Evolutionary conservation across 2,888 invertebrate species (phyloP).

Genomic region (Catocala fraxini): DNA sequence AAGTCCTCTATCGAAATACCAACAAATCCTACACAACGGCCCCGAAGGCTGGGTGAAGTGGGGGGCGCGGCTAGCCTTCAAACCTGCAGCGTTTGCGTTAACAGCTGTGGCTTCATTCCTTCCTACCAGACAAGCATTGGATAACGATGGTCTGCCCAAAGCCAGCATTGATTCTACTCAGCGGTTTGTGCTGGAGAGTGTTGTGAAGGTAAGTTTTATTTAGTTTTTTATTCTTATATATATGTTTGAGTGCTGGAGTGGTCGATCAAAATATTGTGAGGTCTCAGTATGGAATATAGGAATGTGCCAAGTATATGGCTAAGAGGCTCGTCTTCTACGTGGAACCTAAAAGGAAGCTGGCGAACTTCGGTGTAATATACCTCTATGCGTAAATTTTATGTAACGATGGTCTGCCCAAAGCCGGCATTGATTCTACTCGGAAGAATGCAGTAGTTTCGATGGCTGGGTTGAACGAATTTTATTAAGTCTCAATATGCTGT

Average conservation of each 20-base stretch:
- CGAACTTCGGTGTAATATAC: too few species aligned
- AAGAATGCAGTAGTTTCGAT: constrained; percentile 73
- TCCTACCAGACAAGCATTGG: constrained; percentile 66
- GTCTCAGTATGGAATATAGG: background rate
- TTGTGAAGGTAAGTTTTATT: constrained; percentile 67
- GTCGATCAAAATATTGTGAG: background rate
- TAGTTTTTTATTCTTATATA: background rate
- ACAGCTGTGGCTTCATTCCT: constrained; percentile 73
- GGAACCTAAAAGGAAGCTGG: too few species aligned
- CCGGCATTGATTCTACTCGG: constrained; percentile 76
- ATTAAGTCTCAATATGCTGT: background rate
- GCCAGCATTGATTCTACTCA: constrained; percentile 78
- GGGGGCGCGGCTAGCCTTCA: constrained; percentile 79
- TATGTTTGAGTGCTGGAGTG: too few species aligned
- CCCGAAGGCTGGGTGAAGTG: constrained; percentile 80
- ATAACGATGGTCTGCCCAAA: constrained; percentile 76
- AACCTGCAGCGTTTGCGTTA: constrained; percentile 74
- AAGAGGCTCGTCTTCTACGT: too few species aligned
- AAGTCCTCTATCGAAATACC: constrained; percentile 76
- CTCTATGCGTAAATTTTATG: too few species aligned
- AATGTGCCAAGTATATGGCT: too few species aligned
- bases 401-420: constrained; percentile 75
- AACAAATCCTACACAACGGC: constrained; percentile 76
- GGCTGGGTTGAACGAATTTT: constrained; percentile 65
- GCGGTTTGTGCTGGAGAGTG: constrained; percentile 77